Base-by-base conservation (phyloP, 2,888 invertebrate genomes). In the Pristionchus mayeri region DNA sequence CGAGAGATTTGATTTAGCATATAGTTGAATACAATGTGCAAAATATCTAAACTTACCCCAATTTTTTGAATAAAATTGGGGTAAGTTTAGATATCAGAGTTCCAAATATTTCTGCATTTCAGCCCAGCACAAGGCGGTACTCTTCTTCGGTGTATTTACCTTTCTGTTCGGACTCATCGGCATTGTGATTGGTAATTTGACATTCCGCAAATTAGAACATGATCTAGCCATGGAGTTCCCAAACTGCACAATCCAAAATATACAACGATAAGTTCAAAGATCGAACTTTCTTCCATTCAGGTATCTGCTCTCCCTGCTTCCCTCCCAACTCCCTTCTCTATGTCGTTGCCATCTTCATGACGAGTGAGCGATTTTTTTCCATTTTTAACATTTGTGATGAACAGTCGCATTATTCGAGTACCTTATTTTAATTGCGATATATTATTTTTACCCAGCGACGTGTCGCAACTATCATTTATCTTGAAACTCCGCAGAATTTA, bases 51-150 rank as follows among this genome's bases (percentile, higher is more conserved):
- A n/a, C n/a, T n/a, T n/a, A n/a, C n/a, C n/a, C n/a, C n/a, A n/a
- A n/a, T n/a, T n/a, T n/a, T n/a, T n/a, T n/a, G n/a, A n/a, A n/a
- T n/a, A n/a, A n/a, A n/a, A n/a, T n/a, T n/a, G n/a, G n/a, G n/a
- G n/a, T n/a, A n/a, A n/a, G n/a, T n/a, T n/a, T n/a, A n/a, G n/a
- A n/a, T n/a, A n/a, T n/a, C n/a, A n/a, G n/a, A n/a, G n/a, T n/a
- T n/a, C n/a, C n/a, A n/a, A n/a, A 54, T 24, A 54, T 52, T 24
- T 24, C 1, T 13, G 1, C 44, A 24, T 30, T 86, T 88, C 87
- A 90, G 90, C 90, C 24, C 90, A 90, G 52, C 90, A 90, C 87
- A 90, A 90, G 85, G 89, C 88, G 6, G 90, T 90, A 18, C 84
- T 90, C 63, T 90, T 90, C 87, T 90, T 90, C 75, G 85, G 88